These are phyloP conservation scores for Drosophila greeni DNA, from an alignment of 2,888 invertebrate species.

Conservation along the genomic window DNA sequence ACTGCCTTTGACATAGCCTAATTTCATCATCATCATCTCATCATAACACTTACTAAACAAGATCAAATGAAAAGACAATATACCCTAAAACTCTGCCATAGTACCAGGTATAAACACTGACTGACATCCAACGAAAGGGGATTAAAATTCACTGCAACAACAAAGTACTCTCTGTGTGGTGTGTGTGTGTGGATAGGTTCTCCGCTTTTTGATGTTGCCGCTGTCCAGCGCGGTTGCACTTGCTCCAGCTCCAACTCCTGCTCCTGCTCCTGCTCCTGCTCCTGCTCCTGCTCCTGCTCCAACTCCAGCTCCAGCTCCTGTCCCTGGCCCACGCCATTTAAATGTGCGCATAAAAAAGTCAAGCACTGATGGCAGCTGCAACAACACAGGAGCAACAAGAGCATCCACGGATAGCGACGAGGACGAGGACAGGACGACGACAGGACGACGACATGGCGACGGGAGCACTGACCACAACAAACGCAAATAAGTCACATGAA, in stretches of 20 bases:
- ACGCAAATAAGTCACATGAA: slow-evolving; percentile 49
- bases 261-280: background rate
- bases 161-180: slow-evolving; percentile 45
- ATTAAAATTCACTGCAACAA: slow-evolving; percentile 60
- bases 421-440: slow-evolving; percentile 7
- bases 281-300: background rate
- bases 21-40: too few species aligned
- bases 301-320: background rate
- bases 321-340: slow-evolving; percentile 34
- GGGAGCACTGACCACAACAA: slow-evolving; percentile 51
- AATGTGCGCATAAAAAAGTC: slow-evolving; percentile 38
- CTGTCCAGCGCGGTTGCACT: slow-evolving; percentile 23
- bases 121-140: slow-evolving; percentile 50
- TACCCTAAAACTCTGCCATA: background rate
- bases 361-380: slow-evolving; percentile 32
- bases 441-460: slow-evolving; percentile 19
- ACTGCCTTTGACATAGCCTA: background rate
- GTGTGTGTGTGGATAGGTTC: slow-evolving; percentile 30
- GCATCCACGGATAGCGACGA: slow-evolving; percentile 8
- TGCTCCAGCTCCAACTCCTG: slow-evolving; percentile 8
- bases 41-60: background rate
- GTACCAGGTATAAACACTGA: slow-evolving; percentile 24
- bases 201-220: slow-evolving; percentile 37
- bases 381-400: slow-evolving; percentile 16
- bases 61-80: slow-evolving; percentile 1